Percentiles rank a stretch among this genome's conserved stretches.
Conservation (phyloP, 2,888 invertebrate genomes). For the Uloborus plumipes region DNA sequence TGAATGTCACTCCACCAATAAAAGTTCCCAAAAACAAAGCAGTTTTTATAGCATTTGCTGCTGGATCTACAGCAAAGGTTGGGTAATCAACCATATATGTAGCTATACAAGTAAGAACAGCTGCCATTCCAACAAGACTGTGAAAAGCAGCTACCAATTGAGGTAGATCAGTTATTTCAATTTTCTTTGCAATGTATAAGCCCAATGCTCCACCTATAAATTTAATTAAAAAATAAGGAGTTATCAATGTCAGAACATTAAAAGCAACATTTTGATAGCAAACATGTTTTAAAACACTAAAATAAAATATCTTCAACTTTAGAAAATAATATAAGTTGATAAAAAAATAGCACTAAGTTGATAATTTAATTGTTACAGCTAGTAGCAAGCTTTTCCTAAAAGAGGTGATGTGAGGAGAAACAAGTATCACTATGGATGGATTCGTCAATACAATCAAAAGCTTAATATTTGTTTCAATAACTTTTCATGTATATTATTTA, state of each 20-base stretch:
- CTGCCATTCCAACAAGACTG: conserved; percentile 88
- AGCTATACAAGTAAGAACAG: conserved; percentile 86
- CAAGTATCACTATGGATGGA: too few relatives aligned
- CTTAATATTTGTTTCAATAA: too few relatives aligned
- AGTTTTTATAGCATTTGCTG: conserved; percentile 84
- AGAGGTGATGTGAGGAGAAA: too few relatives aligned
- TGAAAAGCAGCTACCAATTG: conserved; percentile 90
- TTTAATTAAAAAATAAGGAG: conserved; percentile 5
- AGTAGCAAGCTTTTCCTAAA: too few relatives aligned
- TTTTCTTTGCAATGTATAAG: conserved; percentile 81
- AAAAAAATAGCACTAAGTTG: not conserved
- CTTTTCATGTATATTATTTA: too few relatives aligned
- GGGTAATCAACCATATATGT: conserved; percentile 88
- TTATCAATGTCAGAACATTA: not conserved
- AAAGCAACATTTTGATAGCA: not conserved
- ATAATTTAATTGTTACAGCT: not conserved
- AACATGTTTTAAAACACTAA: too few relatives aligned
- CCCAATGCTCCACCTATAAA: conserved; percentile 80
- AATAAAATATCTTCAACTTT: not conserved
- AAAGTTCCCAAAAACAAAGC: conserved; percentile 89
- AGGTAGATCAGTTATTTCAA: conserved; percentile 88
- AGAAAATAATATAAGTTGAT: not conserved
- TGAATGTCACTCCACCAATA: conserved; percentile 91
- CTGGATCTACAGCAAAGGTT: conserved; percentile 84
- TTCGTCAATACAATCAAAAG: too few relatives aligned